Base-by-base conservation (phyloP, 2,797 vertebrate species). In the Pelodytes ibericus region DNA sequence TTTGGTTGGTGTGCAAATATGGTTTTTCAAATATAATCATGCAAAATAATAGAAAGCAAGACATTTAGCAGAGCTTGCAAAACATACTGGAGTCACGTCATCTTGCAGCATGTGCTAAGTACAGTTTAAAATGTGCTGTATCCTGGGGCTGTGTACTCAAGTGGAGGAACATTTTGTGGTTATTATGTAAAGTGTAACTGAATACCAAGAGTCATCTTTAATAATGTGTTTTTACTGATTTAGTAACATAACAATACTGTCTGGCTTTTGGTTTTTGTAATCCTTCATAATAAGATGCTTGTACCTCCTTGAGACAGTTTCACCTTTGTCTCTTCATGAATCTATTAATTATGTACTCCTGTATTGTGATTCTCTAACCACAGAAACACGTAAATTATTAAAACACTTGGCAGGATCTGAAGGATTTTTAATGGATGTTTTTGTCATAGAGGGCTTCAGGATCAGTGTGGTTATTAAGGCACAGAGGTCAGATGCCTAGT, bases 161-260 rank as follows among this genome's bases (percentile, higher is more conserved):
- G 3, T 53, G 11, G 8, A 16, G 13, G n/a, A 53, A 53, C 8
- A 24, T 53, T 24, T n/a, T 47, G 44, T 53, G 49, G 20, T 24
- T 53, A 22, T 8, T 11, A 53, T 53, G 49, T 53, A 53, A 53
- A 53, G n/a, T 22, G 6, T 8, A 53, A 53, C 11, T 3, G 3
- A 53, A 1, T n/a, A n/a, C n/a, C 3, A 44, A 16, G 41, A 44
- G 15, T 53, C 5, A 53, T 53, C 24, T 49, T 53, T 53, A 24
- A 53, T 24, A 53, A 24, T 53, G n/a, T 22, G 2, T 44, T n/a
- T 44, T 44, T 1, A 53, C 16, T 22, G 3, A 2, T 53, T 53
- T 53, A 22, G n/a, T 53, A 53, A 25, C 20, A 53, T 53, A 8
- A 53, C n/a, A 53, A 53, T 53, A 53, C 49, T 22, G 49, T 53